Evolutionary conservation across 2,113 vertebrate species (phyloP), one percentile per base, ranked within the genome.

Genomic region (Penelope pileata): DNA sequence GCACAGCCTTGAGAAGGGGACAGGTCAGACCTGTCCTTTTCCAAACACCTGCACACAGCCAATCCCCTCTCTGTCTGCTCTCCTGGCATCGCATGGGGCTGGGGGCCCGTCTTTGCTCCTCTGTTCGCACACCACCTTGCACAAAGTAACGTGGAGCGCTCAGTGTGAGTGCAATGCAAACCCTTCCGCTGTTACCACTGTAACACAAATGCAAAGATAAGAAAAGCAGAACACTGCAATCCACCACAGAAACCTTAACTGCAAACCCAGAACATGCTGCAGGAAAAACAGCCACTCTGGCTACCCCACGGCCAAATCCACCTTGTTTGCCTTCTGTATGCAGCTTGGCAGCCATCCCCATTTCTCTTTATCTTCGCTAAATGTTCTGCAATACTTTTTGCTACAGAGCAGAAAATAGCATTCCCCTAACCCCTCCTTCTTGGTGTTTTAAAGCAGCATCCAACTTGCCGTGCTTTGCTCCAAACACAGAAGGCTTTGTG

Each of bases 321-420:
- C 78, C 83, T 70, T 14, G 68, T 51, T 72, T 53, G 58, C 48
- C 58, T 54, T 27, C 73, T 48, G 19, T 8, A 68, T 72, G 83
- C 63, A 81, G 83, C 87, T 79, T 51, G 42, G 63, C 91, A 90
- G 80, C 75, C 42, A 13, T 27, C 32, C 63, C 18, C 7, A 0
- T 45, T 43, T 8, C 50, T n/a, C n/a, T 40, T 58, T 14, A 12
- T 54, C 90, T 62, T 43, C 62, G 30, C 56, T 66, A 47, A 79
- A 53, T 8, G n/a, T 73, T 67, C 42, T 22, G 43, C 54, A 26
- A 29, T 54, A 7, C 53, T 75, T 73, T 62, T 27, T 62, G 23
- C 34, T 58, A 26, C 62, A 48, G 67, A 92, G 78, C 73, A 92
- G 78, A 87, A 87, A 90, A 87, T 62, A 87, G 74, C 74, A 29